These are phyloP conservation scores for Epistrophe grossulariae DNA, from an alignment of 2,888 invertebrate species.

Conservation along the genomic window DNA sequence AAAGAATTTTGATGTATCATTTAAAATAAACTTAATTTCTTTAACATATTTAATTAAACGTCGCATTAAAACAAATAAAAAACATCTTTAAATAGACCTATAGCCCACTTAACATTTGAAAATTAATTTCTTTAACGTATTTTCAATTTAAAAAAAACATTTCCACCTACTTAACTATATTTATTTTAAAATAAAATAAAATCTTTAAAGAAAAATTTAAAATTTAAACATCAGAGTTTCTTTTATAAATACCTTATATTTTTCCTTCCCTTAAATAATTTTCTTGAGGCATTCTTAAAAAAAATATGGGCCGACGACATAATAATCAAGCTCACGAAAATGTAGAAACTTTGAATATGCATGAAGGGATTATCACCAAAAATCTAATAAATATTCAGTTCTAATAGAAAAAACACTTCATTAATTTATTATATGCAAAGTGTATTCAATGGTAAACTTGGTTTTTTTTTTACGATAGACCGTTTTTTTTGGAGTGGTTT, in stretches of 20 bases:
- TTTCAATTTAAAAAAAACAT: no score
- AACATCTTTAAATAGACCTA: no score
- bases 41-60: no score
- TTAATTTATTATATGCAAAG: conserved; percentile 37
- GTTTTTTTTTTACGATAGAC: not conserved
- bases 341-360: conserved; percentile 36
- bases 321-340: not conserved
- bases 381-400: conserved; percentile 53
- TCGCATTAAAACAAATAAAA: no score
- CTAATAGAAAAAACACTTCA: conserved; percentile 40
- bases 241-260: not conserved
- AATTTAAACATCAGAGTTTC: no score
- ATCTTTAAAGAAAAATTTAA: no score
- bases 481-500: not conserved
- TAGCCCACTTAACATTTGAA: no score
- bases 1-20: no score
- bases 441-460: not conserved
- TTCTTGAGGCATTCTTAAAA: not conserved
- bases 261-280: not conserved
- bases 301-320: not conserved
- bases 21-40: no score
- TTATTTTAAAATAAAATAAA: no score
- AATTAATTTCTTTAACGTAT: no score
- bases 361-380: conserved; percentile 34
- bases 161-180: no score